Base-by-base conservation (phyloP, 1,140 invertebrate genomes). In the Drosophila arizonae region DNA sequence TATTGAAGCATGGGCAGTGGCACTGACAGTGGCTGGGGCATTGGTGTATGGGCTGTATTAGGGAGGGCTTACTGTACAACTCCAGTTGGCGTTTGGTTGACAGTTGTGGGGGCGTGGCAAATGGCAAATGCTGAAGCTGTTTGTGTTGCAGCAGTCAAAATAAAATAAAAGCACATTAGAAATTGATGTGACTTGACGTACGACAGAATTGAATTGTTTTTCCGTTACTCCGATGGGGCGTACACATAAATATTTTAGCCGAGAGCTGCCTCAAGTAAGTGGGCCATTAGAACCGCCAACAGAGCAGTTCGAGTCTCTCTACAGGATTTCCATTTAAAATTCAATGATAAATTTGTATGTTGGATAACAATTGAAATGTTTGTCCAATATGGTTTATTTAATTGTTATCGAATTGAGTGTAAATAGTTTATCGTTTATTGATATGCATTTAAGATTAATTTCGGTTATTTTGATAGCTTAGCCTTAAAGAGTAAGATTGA, bases 161-260 rank as follows among this genome's bases (percentile, higher is more conserved):
- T 41, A 24, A 46, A 71, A 30, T 61, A 65, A 60, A 68, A 68
- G 57, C 70, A 72, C 56, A 68, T 72, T 61, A 68, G 64, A 72
- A 72, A 72, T 67, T 60, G 70, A 72, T 65, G 60, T 41, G 15
- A 26, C 9, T 51, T 36, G 41, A 70, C 43, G 57, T 57, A 57
- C 51, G 52, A 55, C 28, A 24, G 21, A 62, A 54, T 62, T 51
- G 52, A 64, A 64, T 65, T 54, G 51, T 30, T 30, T 33, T 57
- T 64, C 24, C 36, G 26, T 30, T n/a, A 48, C 62, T 65, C n/a
- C 36, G 11, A 6, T 2, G 54, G 28, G 48, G 64, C 39, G n/a
- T 67, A 54, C 1, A 6, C 8, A 33, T 43, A 26, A 11, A 50
- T 50, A 72, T 61, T 61, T 61, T 39, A 67, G 48, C 52, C 68